Evolutionary conservation across 2,797 vertebrate species (phyloP).

Genomic region (Clarias laeviceps): DNA sequence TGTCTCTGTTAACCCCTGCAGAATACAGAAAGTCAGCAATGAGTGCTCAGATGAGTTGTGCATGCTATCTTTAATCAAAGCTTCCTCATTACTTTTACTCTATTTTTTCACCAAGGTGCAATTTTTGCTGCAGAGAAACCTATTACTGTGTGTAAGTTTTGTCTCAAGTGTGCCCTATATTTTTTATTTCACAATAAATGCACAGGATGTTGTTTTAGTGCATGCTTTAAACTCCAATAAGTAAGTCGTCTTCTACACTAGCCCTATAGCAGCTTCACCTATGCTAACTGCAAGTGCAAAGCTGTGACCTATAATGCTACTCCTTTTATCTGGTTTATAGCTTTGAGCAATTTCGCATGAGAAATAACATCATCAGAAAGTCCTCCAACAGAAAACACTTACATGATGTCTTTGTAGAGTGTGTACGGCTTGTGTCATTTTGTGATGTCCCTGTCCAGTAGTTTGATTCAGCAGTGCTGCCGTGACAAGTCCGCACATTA

Average conservation of each 20-base stretch:
- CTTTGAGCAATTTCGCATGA: neutral
- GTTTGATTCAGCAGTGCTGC: conserved; percentile 34
- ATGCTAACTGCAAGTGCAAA: conserved; percentile 3
- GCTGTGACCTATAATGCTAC: conserved; percentile 6
- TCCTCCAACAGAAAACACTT: conserved; percentile 36
- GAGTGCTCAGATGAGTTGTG: neutral
- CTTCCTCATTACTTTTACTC: neutral
- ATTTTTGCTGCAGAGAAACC: neutral
- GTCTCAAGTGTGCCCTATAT: neutral
- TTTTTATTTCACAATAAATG: neutral
- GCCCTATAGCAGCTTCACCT: neutral
- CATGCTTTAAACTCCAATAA: neutral
- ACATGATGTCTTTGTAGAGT: conserved; percentile 34
- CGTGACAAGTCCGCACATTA: conserved; percentile 45
- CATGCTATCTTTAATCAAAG: neutral
- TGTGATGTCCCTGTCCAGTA: neutral
- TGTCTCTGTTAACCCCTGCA: conserved; percentile 8
- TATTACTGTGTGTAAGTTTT: neutral
- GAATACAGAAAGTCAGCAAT: conserved; percentile 18
- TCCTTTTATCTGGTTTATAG: conserved; percentile 11
- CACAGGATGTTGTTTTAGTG: neutral
- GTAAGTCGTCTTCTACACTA: too few relatives aligned
- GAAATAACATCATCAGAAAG: neutral
- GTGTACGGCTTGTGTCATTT: rapidly evolving
- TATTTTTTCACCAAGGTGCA: neutral